These are phyloP conservation scores for Neoascia interrupta DNA, from an alignment of 2,888 invertebrate genomes.

Conservation along the genomic window DNA sequence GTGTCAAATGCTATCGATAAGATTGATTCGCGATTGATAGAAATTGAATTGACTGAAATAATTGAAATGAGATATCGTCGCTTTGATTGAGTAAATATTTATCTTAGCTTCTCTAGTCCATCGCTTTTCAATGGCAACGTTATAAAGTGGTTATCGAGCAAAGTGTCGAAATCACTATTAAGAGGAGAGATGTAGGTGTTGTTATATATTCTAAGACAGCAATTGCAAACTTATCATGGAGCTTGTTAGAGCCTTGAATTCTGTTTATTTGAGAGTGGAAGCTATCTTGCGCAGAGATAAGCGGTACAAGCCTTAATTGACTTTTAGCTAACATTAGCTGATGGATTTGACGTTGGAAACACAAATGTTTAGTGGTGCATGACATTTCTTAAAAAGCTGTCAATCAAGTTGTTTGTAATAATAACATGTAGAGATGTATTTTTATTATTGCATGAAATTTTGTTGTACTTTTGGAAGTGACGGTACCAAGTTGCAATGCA, in stretches of 20 bases:
- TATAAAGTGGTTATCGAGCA: constrained; percentile 2
- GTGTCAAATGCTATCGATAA: constrained; percentile 11
- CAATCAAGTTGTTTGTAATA: constrained; percentile 1
- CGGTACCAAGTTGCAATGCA: no score
- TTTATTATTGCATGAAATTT: background rate
- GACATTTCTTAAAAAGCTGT: background rate
- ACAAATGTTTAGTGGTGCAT: background rate
- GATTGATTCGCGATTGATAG: constrained; percentile 10
- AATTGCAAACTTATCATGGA: constrained; percentile 7
- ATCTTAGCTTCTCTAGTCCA: background rate
- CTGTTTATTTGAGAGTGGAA: constrained; percentile 10
- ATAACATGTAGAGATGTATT: no score
- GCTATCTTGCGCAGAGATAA: constrained; percentile 41
- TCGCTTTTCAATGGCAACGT: constrained; percentile 14
- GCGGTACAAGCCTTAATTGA: constrained; percentile 30
- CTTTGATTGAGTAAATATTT: constrained; percentile 32
- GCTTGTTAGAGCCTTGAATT: background rate
- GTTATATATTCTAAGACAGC: background rate
- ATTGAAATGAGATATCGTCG: constrained; percentile 12
- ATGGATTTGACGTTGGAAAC: constrained; percentile 10
- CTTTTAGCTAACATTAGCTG: constrained; percentile 31
- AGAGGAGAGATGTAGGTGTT: background rate
- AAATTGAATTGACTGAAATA: constrained; percentile 12
- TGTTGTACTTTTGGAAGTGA: no score
- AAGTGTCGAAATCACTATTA: constrained; percentile 2